Conservation (phyloP, 2,888 invertebrate genomes). For the Acanthopleura granulata region DNA sequence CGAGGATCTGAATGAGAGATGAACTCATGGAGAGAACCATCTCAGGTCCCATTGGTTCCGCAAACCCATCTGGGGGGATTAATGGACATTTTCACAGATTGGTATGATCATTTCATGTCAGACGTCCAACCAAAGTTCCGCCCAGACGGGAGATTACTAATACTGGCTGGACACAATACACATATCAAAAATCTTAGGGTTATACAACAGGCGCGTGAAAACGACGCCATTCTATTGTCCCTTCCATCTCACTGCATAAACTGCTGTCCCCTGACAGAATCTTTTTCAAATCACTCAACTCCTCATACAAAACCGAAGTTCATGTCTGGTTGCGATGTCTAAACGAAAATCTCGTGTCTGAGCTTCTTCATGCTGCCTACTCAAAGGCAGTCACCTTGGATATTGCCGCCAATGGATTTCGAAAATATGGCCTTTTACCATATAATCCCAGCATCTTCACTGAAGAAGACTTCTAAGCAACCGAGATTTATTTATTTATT, state of each 20-base stretch:
- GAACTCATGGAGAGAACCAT: slow-evolving; percentile 13
- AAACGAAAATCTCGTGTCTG: neutral
- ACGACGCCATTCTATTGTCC: slow-evolving; percentile 11
- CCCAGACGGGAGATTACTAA: neutral
- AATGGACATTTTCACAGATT: slow-evolving; percentile 14
- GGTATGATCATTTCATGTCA: slow-evolving; percentile 17
- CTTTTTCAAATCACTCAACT: slow-evolving; percentile 16
- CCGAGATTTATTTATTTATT: too few relatives aligned
- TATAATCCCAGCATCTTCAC: slow-evolving; percentile 15
- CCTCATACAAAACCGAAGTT: slow-evolving; percentile 4
- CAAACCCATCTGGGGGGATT: slow-evolving; percentile 14
- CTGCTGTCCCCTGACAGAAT: neutral
- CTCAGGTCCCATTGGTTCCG: slow-evolving; percentile 1
- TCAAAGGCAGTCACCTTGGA: slow-evolving; percentile 12
- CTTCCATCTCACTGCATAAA: slow-evolving; percentile 19
- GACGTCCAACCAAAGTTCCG: neutral
- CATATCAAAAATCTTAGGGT: slow-evolving; percentile 7
- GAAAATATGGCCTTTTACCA: slow-evolving; percentile 20
- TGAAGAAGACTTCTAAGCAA: slow-evolving; percentile 17
- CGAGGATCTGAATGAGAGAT: neutral
- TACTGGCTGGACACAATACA: too few relatives aligned
- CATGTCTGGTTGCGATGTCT: slow-evolving; percentile 12
- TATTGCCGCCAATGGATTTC: slow-evolving; percentile 17
- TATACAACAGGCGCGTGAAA: slow-evolving; percentile 12
- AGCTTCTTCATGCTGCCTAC: slow-evolving; percentile 17